Base-by-base conservation (phyloP, 2,797 vertebrate species). In the Phataginus tricuspis region DNA sequence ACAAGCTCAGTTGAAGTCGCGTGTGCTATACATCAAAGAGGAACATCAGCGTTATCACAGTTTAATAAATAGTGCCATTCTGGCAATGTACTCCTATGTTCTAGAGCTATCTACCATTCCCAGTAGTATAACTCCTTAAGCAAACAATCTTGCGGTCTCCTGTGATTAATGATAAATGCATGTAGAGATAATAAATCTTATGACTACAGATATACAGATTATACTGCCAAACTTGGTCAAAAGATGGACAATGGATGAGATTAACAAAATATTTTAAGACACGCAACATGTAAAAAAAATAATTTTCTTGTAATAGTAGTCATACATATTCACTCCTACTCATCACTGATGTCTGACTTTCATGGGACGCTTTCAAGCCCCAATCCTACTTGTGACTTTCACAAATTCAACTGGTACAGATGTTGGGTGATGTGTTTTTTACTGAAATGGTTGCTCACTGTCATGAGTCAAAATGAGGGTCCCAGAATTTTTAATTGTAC, bases 51-150 rank as follows among this genome's bases (percentile, higher is more conserved):
- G 96, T 98, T 99, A 98, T 99, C 98, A 98, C 98, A 98, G 98
- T 97, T 98, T 99, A 98, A 99, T 99, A 99, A 99, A 99, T 98
- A 98, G 98, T 96, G 96, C 98, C 98, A 98, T 98, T 98, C 98
- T 97, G 98, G 98, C 98, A 98, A 97, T 95, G 98, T 94, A 98
- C 98, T 98, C 97, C 98, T 97, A 86, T 98, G 98, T 98, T 98
- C 98, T 98, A 98, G 98, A 98, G 98, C 97, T 98, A 98, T 98
- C 98, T 98, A 98, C 98, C 96, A 97, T 97, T 98, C 98, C 97
- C 97, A 96, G 98, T 91, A 98, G 97, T 98, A 98, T 87, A 96
- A 96, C 94, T 98, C 97, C 97, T 98, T 98, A 98, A 98, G 98
- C 97, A 98, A 99, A 99, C 98, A 98, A 98, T 98, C 97, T 78